These are phyloP conservation scores for Cephalopachus bancanus DNA, from an alignment of 2,797 vertebrate genomes.

Conservation along the genomic window DNA sequence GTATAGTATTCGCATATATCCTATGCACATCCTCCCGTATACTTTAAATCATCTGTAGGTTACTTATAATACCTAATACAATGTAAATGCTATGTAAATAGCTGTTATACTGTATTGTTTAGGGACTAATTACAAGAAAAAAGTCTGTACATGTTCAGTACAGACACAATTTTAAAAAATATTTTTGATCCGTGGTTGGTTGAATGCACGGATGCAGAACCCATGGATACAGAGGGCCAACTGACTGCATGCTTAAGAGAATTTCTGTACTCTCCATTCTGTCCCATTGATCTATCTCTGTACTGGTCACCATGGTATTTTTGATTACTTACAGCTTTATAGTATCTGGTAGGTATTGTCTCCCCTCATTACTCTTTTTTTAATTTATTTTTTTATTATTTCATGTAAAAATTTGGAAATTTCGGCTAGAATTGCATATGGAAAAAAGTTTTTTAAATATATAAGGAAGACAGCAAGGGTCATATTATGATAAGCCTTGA, in stretches of 20 bases:
- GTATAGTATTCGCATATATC: neutral
- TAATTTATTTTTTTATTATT: neutral
- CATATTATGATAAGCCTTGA: neutral
- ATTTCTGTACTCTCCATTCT: neutral
- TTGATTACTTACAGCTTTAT: neutral
- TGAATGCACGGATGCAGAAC: neutral
- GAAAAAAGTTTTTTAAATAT: neutral
- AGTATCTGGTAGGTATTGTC: neutral
- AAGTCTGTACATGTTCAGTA: neutral
- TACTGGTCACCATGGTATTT: neutral
- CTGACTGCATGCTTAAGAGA: neutral
- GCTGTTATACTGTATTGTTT: neutral
- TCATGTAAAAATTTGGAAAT: neutral
- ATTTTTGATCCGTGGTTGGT: neutral
- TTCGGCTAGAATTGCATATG: neutral
- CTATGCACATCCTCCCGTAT: neutral
- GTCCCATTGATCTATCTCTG: neutral
- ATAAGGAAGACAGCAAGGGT: neutral
- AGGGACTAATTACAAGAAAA: neutral
- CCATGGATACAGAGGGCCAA: neutral
- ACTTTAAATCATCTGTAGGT: neutral
- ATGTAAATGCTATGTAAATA: neutral
- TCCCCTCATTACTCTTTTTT: neutral
- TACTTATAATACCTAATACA: neutral
- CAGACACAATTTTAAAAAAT: neutral